Base-by-base conservation (phyloP, 2,113 vertebrate species). In the Electrona antarctica region DNA sequence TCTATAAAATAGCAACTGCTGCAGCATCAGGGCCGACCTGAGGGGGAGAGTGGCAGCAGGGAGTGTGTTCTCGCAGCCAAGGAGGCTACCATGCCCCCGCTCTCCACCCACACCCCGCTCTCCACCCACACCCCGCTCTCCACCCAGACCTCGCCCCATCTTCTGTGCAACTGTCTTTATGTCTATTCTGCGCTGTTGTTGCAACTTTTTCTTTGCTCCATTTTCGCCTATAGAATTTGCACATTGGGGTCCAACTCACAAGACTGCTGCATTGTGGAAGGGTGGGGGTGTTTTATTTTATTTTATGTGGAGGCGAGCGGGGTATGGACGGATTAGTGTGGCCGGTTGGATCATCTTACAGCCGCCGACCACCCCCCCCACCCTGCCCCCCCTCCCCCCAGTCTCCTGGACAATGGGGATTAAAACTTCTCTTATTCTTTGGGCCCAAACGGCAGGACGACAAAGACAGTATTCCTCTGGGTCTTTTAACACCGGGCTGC, bases 351-450 rank as follows among this genome's bases (percentile, higher is more conserved):
- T 93, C 93, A 93, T 93, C 85, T 93, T 93, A 93, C 93, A 92
- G 90, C 93, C 92, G 82, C 91, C 89, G 88, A 91, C 89, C 92
- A 90, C 90, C 80, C 78, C 68, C 69, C 68, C 59, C 86, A 78
- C 55, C 85, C 77, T 67, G 73, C 79, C 79, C 86, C 81, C 78
- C 78, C 82, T 74, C 86, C 78, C 65, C 76, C 77, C 75, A 91
- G 90, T 90, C 88, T 91, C 77, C 47, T 69, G 91, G 93, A 94
- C 93, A 94, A 94, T 94, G 88, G 93, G 93, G 93, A 94, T 94
- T 94, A 94, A 91, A 93, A 93, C 92, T 94, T 94, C 92, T 94
- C 92, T 93, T 92, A 93, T 94, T 94, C 93, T 93, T 92, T 84
- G 80, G 85, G 89, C 87, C 86, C 89, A 91, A 93, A 93, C 90